Evolutionary conservation across 1,140 invertebrate species (phyloP).

Genomic region (Leptopilina boulardi): DNA sequence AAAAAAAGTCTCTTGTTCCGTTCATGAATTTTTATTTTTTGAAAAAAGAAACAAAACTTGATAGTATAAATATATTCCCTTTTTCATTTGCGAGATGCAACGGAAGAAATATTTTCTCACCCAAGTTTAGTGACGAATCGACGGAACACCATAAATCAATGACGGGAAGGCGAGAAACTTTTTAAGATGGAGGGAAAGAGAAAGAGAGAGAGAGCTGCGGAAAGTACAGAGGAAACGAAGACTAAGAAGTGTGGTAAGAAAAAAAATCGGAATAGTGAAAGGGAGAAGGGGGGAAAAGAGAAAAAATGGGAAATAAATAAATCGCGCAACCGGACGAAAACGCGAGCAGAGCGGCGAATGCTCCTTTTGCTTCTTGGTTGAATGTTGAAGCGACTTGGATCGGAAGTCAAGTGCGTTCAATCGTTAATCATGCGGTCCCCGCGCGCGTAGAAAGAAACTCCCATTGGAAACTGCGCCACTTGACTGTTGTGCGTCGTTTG

Average conservation of each 20-base stretch:
- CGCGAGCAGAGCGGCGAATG: constrained; percentile 44
- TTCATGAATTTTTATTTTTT: too few species aligned
- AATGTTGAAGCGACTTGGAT: constrained; percentile 65
- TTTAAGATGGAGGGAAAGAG: not conserved
- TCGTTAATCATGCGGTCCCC: constrained; percentile 72
- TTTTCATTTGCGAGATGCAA: constrained; percentile 36
- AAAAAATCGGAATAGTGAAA: constrained; percentile 7
- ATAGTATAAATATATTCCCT: too few species aligned
- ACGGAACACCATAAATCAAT: constrained; percentile 64
- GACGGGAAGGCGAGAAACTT: constrained; percentile 61
- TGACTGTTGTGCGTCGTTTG: constrained; percentile 48
- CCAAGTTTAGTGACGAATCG: constrained; percentile 51
- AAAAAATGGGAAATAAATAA: constrained; percentile 52
- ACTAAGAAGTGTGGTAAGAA: constrained; percentile 36
- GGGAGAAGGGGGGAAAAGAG: constrained; percentile 40
- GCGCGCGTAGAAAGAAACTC: constrained; percentile 64
- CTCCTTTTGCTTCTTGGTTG: constrained; percentile 52
- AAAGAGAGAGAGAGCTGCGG: constrained; percentile 27
- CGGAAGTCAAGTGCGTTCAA: constrained; percentile 75
- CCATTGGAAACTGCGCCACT: constrained; percentile 63
- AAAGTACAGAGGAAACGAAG: constrained; percentile 18
- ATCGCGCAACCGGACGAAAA: constrained; percentile 40
- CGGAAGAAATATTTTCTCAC: constrained; percentile 40
- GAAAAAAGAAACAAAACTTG: too few species aligned
- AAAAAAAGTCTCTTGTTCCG: not conserved